Evolutionary conservation across 2,113 vertebrate genomes (phyloP).

Genomic region (Pseudopodoces humilis): DNA sequence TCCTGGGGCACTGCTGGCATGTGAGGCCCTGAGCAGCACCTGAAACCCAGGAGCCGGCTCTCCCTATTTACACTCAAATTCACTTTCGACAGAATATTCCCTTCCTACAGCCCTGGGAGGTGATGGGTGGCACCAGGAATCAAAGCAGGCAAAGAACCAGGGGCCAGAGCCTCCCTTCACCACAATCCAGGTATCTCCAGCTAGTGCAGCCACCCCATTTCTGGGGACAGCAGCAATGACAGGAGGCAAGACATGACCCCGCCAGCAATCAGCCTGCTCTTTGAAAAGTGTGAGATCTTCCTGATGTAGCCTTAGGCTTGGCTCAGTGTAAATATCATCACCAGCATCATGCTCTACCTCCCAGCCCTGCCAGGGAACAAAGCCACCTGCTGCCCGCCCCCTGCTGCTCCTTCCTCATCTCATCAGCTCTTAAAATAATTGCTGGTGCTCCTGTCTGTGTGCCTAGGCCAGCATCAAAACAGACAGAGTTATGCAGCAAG

Average conservation of each 20-base stretch:
- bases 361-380: accelerated
- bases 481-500: accelerated
- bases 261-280: not conserved
- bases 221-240: not conserved
- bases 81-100: not conserved
- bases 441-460: not conserved
- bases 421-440: not conserved
- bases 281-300: not conserved
- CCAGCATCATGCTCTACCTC: not conserved
- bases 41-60: not conserved
- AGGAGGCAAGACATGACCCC: not conserved
- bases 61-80: not conserved
- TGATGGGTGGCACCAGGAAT: not conserved
- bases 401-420: not conserved
- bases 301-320: accelerated
- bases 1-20: accelerated
- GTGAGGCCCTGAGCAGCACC: accelerated
- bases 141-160: not conserved
- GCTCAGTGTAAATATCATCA: not conserved
- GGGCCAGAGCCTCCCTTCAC: not conserved
- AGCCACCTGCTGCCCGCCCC: not conserved
- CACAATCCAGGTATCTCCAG: too few species aligned
- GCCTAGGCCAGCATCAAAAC: accelerated
- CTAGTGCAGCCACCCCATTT: not conserved
- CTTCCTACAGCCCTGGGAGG: not conserved